phyloP scores from a whole-genome alignment of 2,113 vertebrate genomes.

The Rhinolophus ferrumequinum region DNA sequence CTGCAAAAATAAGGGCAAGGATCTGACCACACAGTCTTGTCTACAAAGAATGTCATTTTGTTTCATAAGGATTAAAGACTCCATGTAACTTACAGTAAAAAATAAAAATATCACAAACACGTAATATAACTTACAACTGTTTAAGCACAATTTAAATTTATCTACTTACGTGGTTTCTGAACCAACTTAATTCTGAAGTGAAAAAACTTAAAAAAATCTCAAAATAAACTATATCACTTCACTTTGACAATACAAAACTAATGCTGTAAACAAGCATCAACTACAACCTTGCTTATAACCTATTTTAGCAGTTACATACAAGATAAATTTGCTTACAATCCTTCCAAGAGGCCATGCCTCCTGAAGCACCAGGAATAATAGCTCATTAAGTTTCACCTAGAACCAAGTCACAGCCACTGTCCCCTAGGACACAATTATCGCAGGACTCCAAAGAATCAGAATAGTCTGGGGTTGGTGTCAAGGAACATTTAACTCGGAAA shows the following conservation, averaged over 20 bases:
- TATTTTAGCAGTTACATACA: neutral
- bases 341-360: neutral
- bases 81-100: neutral
- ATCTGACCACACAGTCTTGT: neutral
- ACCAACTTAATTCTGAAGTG: neutral
- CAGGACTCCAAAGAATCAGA: neutral
- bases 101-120: neutral
- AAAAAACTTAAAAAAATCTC: slow-evolving; percentile 4
- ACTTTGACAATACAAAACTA: neutral
- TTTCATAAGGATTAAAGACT: neutral
- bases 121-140: neutral
- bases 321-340: neutral
- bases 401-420: neutral
- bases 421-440: neutral
- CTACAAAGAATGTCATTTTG: neutral
- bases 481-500: neutral
- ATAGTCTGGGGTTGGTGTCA: neutral
- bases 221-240: neutral
- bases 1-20: neutral
- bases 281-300: neutral
- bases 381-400: neutral
- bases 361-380: neutral
- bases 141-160: slow-evolving; percentile 10
- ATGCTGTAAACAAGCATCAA: neutral
- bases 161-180: neutral